Percentiles rank a stretch among this genome's conserved stretches.
phyloP scores from a whole-genome alignment of 2,888 invertebrate genomes.

The Sesamia inferens region DNA sequence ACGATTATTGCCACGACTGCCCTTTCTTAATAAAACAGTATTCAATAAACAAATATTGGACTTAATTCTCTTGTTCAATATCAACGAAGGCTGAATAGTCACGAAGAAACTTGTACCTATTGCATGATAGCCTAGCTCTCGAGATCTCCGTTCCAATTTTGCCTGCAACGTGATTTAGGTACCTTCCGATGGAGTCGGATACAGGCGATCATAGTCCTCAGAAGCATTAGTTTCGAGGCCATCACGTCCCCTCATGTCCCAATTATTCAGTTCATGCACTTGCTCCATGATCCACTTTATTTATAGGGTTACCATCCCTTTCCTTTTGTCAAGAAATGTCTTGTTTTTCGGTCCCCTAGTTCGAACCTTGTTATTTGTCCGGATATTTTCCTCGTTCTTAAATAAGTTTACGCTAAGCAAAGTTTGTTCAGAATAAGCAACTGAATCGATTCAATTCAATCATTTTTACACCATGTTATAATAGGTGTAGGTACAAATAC shows the following conservation, averaged over 20 bases:
- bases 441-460: too few species aligned
- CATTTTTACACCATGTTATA: too few species aligned
- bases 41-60: slow-evolving; percentile 17
- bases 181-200: slow-evolving; percentile 59
- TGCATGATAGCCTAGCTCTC: slow-evolving; percentile 45
- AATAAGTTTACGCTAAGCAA: too few species aligned
- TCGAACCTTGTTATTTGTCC: neutral
- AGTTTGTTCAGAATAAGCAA: too few species aligned
- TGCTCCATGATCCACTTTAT: slow-evolving; percentile 50
- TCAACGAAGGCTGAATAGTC: slow-evolving; percentile 25
- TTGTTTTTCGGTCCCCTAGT: neutral
- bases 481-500: too few species aligned
- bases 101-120: slow-evolving; percentile 31
- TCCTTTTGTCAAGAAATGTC: neutral
- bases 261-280: slow-evolving; percentile 68
- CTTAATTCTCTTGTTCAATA: neutral
- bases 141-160: slow-evolving; percentile 40
- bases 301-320: neutral
- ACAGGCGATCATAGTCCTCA: slow-evolving; percentile 46
- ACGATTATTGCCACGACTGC: too few species aligned
- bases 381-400: too few species aligned
- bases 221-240: slow-evolving; percentile 62
- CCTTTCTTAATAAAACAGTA: too few species aligned
- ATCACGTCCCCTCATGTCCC: slow-evolving; percentile 65
- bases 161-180: slow-evolving; percentile 43